Evolutionary conservation across 2,888 invertebrate species (phyloP), one percentile per base, ranked within the genome.

Genomic region (Autographa pulchrina): DNA sequence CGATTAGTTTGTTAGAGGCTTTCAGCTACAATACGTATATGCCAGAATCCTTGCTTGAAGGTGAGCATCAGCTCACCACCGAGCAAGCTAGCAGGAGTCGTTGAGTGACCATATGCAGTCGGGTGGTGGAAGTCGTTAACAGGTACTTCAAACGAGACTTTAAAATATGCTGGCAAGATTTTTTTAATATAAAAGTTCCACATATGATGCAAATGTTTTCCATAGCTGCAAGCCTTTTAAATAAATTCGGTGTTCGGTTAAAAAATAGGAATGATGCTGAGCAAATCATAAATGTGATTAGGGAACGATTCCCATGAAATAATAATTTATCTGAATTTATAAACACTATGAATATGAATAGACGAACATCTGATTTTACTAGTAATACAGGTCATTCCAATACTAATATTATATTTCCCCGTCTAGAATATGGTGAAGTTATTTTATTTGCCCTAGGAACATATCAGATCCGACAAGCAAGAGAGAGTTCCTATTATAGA

Each of bases 161-260:
- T 41, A 68, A 48, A 68, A n/a, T 63, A 32, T 68, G 59, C 13
- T 48, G 63, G 16, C 68, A 68, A 62, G 54, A 54, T 38, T 67
- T 58, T 67, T 77, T 65, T 61, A 73, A 65, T 65, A 67, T 35
- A 67, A 62, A 7, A 65, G 75, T 54, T 13, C 60, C 68, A 2
- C 25, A 74, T 52, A 61, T 70, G 58, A 71, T 72, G 32, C 43
- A 62, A 68, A 68, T 70, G 59, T 71, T 71, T 13, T 64, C 62
- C 0, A 74, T 68, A 68, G 71, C 71, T 68, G 71, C 68, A 68
- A 68, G 48, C 38, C 65, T 68, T 32, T 65, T 72, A 65, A 75
- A 68, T 65, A 72, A 68, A 65, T 65, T 72, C 63, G 72, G 72
- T 63, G 68, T 68, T 43, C 7, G 62, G 2, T 13, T 72, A 38